A percentile compares a stretch with the other conserved stretches of the same genome.
phyloP scores from a whole-genome alignment of 2,797 vertebrate species.

The Myripristis murdjan region DNA sequence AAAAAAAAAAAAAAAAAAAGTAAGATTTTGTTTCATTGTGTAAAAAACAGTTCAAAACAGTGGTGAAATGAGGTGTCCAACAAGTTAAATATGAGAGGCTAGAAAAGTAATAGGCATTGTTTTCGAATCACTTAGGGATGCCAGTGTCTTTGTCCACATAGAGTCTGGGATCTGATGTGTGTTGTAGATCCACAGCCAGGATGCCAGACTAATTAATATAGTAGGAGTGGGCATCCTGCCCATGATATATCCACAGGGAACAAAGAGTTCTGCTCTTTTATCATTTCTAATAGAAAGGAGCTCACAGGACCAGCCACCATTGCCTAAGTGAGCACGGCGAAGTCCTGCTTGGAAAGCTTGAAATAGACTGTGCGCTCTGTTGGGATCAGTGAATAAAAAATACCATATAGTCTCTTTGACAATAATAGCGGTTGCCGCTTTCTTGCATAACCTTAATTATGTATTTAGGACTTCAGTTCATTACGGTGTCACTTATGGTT shows the following conservation, averaged over 20 bases:
- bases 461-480: slow-evolving; percentile 53
- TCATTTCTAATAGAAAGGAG: slow-evolving; percentile 82
- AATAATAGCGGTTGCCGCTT: slow-evolving; percentile 70
- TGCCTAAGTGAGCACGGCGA: slow-evolving; percentile 66
- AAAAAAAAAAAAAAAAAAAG: background rate
- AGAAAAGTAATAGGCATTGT: slow-evolving; percentile 71
- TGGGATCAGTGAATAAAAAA: slow-evolving; percentile 76
- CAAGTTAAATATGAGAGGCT: slow-evolving; percentile 58
- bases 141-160: slow-evolving; percentile 79
- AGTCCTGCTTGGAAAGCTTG: slow-evolving; percentile 73
- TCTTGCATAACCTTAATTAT: slow-evolving; percentile 62
- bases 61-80: slow-evolving; percentile 40
- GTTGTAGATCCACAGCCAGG: slow-evolving; percentile 83
- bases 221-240: slow-evolving; percentile 84
- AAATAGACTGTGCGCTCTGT: slow-evolving; percentile 68
- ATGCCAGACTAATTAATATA: slow-evolving; percentile 89
- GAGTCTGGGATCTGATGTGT: slow-evolving; percentile 84
- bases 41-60: slow-evolving; percentile 14
- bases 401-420: slow-evolving; percentile 49
- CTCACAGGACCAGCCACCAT: slow-evolving; percentile 76
- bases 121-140: slow-evolving; percentile 67
- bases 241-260: slow-evolving; percentile 84
- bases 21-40: slow-evolving; percentile 29
- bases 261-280: slow-evolving; percentile 86
- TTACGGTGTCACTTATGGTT: slow-evolving; percentile 26